Percentiles rank a stretch among this genome's conserved stretches.
Conservation (phyloP, 2,113 vertebrate genomes). For the Sapayoa aenigma region DNA sequence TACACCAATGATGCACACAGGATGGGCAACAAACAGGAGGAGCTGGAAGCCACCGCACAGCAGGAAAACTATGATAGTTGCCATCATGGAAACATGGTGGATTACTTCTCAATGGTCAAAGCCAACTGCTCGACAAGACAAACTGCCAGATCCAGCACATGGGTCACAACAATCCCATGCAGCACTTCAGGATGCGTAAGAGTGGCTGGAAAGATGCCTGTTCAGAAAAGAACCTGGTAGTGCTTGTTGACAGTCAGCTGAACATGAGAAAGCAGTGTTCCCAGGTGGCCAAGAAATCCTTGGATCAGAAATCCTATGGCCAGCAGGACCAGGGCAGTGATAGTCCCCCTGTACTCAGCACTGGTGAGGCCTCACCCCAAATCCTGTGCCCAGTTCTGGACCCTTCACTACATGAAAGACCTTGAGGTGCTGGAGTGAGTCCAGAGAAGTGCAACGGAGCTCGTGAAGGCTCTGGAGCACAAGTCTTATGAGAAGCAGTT, state of each 20-base stretch:
- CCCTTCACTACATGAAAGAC: too few relatives aligned
- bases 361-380: rapidly evolving
- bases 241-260: background rate
- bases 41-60: background rate
- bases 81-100: background rate
- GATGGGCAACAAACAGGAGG: background rate
- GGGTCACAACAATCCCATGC: background rate
- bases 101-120: background rate
- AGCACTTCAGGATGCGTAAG: background rate
- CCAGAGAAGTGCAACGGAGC: background rate
- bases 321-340: background rate
- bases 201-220: background rate
- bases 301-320: background rate
- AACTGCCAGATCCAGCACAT: background rate
- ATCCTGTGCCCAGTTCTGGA: background rate
- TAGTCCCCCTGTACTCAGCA: rapidly evolving
- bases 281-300: background rate
- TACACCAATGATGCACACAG: background rate
- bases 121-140: background rate
- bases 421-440: background rate
- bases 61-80: background rate
- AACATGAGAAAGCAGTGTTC: background rate
- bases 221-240: background rate
- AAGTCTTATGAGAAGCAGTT: background rate
- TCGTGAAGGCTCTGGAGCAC: background rate